Evolutionary conservation across 2,797 vertebrate genomes (phyloP), one percentile per base, ranked within the genome.

Genomic region (Cuculus canorus): DNA sequence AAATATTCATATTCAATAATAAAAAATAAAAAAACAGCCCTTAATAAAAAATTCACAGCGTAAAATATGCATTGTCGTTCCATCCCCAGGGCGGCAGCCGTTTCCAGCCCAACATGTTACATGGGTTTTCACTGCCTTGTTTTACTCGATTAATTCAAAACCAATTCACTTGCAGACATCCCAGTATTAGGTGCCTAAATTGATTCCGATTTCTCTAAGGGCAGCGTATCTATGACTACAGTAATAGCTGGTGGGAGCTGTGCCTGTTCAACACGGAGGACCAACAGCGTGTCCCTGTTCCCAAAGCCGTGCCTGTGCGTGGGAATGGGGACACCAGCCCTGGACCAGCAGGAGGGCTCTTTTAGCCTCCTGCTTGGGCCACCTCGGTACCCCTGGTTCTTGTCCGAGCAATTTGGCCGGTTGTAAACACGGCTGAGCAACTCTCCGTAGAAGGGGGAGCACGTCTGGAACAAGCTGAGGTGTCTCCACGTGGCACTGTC

Each of bases 1-100:
- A 97, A 97, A 97, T 96, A 93, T 95, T 92, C 88, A 96, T 96
- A 95, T 94, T 91, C 89, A 56, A 71, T 95, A 94, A 96, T 73
- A 87, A 94, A 91, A 96, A 71, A 77, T 23, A 53, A 50, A 27
- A 39, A 91, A 25, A 1, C 4, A 57, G 77, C 66, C 83, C 72
- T 91, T 96, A 89, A 95, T 96, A 93, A 96, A 97, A 96, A 87
- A 95, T 95, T 92, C 95, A 95, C 39, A 0, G 87, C 1, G 83
- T 92, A 94, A 91, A 89, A 89, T 92, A 54, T 86, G 83, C 85
- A 82, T 93, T 90, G 86, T 85, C 30, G 59, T 82, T 60, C 83
- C 78, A 52, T 91, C 92, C 91, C 93, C 90, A 61, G 93, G 91
- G 89, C 93, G 47, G 89, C 72, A 25, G 93, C 92, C 15, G 45